Evolutionary conservation across 2,797 vertebrate species (phyloP).

Genomic region (Linurgus olivaceus): DNA sequence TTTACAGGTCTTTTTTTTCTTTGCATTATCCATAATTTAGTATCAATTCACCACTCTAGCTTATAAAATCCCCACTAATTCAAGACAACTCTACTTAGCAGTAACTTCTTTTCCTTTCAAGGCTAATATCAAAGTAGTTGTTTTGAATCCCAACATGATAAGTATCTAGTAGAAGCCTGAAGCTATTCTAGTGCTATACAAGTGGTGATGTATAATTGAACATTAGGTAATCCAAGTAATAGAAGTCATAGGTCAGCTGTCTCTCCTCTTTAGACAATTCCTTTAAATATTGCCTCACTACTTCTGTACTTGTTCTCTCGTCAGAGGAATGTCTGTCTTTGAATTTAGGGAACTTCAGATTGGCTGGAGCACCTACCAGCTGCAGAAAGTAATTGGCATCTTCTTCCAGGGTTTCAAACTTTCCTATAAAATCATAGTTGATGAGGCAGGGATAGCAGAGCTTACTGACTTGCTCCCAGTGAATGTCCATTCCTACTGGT

Average conservation of each 20-base stretch:
- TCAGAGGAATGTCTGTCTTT: slow-evolving; percentile 81
- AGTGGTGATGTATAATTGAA: slow-evolving; percentile 80
- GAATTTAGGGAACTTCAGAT: slow-evolving; percentile 76
- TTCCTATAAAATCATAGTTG: slow-evolving; percentile 78
- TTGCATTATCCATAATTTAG: slow-evolving; percentile 56
- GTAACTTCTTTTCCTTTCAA: slow-evolving; percentile 35
- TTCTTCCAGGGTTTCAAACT: slow-evolving; percentile 80
- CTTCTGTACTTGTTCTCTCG: slow-evolving; percentile 74
- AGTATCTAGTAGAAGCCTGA: slow-evolving; percentile 39
- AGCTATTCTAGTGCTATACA: slow-evolving; percentile 53
- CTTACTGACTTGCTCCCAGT: slow-evolving; percentile 80
- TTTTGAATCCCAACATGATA: slow-evolving; percentile 42
- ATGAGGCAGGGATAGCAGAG: slow-evolving; percentile 81
- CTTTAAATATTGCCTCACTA: slow-evolving; percentile 76
- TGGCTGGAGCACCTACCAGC: slow-evolving; percentile 72
- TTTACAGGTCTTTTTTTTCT: slow-evolving; percentile 37
- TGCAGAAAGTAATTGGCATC: slow-evolving; percentile 78
- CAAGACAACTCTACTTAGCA: slow-evolving; percentile 53
- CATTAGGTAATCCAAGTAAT: slow-evolving; percentile 81
- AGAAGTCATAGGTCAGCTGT: slow-evolving; percentile 75
- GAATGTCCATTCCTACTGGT: slow-evolving; percentile 81
- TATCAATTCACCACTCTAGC: slow-evolving; percentile 38
- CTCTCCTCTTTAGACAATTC: slow-evolving; percentile 71
- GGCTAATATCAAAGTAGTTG: slow-evolving; percentile 40
- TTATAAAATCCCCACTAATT: slow-evolving; percentile 40